Evolutionary conservation across 2,113 vertebrate species (phyloP), one percentile per base, ranked within the genome.

Genomic region (Mirounga angustirostris): DNA sequence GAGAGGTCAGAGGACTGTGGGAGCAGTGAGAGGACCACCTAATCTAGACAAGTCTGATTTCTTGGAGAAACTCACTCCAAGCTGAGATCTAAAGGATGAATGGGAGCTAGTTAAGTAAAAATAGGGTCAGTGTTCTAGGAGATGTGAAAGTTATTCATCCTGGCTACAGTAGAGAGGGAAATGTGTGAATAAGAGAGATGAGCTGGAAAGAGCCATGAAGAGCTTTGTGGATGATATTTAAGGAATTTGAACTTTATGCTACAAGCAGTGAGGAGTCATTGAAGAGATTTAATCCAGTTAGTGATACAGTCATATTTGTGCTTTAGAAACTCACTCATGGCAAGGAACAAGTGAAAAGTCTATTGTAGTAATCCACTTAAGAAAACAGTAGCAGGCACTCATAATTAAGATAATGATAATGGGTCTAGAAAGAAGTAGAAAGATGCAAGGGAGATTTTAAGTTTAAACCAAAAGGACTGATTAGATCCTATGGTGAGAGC

Each of bases 241-340:
- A 95, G 21, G 59, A 89, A 92, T 86, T 95, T 87, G 19, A 21
- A 74, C 81, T 73, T 91, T 52, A 79, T 92, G 36, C 59, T 92
- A 58, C 10, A n/a, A 78, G 9, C 26, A 76, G 22, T 40, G 58
- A 90, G 59, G 22, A 67, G 10, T 82, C 40, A 61, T 56, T 87
- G 67, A 93, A 69, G n/a, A 40, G 28, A 79, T 86, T 95, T 69
- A 83, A 80, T 91, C 61, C 40, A 61, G 14, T 13, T 26, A n/a
- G 30, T 85, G n/a, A 46, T 76, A 54, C 11, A 40, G 90, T 93
- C 52, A 52, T 71, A n/a, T 81, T 30, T 88, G 24, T 74, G 14
- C n/a, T 96, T 96, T 56, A 78, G 56, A 96, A 85, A 81, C 19
- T 63, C 36, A 71, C 33, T 71, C 21, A 67, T 71, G 58, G 18